These are phyloP conservation scores for Paramuricea clavata DNA, from an alignment of 92 coral and sea anemone genomes.

Conservation along the genomic window DNA sequence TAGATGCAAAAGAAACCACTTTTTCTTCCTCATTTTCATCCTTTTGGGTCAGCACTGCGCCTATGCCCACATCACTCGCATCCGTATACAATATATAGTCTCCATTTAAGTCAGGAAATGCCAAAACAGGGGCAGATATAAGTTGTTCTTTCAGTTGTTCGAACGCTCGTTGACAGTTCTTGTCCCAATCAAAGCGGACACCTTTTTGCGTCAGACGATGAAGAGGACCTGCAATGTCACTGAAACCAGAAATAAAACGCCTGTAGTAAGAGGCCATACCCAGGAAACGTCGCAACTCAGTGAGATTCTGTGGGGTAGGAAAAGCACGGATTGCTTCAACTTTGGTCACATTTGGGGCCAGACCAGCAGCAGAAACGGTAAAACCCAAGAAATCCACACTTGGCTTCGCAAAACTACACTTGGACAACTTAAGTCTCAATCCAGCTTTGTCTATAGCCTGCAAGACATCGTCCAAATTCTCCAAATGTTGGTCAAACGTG, in stretches of 20 bases:
- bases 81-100: slow-evolving; percentile 5
- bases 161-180: neutral
- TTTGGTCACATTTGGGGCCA: too few relatives aligned
- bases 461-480: neutral
- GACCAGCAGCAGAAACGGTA: slow-evolving; percentile 9
- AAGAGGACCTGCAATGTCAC: too few relatives aligned
- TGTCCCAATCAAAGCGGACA: neutral
- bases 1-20: slow-evolving; percentile 61
- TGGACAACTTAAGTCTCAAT: neutral
- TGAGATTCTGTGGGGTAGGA: too few relatives aligned
- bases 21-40: slow-evolving; percentile 44
- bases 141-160: slow-evolving; percentile 1
- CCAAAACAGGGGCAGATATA: neutral
- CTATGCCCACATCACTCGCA: slow-evolving; percentile 15
- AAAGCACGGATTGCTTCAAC: too few relatives aligned
- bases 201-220: slow-evolving; percentile 14
- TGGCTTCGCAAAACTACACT: neutral
- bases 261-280: too few relatives aligned
- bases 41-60: slow-evolving; percentile 22
- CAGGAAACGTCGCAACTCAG: too few relatives aligned
- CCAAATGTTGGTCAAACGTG: neutral
- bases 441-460: neutral
- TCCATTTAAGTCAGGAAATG: neutral
- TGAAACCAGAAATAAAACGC: too few relatives aligned
- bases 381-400: neutral